Percentiles rank a stretch among this genome's conserved stretches.
Conservation (phyloP, 2,113 vertebrate species). For the Prunella himalayana region DNA sequence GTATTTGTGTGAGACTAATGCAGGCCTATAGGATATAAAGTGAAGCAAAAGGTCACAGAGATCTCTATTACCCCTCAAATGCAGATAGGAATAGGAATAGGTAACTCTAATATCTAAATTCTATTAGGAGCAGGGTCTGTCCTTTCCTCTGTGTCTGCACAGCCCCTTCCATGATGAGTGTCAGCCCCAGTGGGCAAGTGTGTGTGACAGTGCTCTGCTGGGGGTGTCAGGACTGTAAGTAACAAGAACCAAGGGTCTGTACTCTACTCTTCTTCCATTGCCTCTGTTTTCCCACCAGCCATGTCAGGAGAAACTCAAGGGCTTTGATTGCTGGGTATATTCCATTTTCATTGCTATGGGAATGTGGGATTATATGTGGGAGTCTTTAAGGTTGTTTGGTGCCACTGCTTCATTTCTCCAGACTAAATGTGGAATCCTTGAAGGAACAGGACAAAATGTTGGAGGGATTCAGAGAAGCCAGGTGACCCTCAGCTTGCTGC, state of each 20-base stretch:
- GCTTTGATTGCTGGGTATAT: neutral
- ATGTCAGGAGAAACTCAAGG: neutral
- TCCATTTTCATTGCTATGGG: neutral
- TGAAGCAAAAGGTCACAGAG: neutral
- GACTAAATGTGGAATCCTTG: neutral
- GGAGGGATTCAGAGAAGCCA: neutral
- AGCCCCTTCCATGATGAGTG: accelerated
- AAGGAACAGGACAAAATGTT: neutral
- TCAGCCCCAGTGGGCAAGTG: neutral
- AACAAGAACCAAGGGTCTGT: neutral
- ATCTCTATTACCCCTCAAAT: neutral
- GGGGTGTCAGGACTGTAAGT: neutral
- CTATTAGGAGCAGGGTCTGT: neutral
- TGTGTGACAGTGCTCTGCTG: accelerated
- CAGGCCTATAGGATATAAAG: neutral
- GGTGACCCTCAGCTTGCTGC: neutral
- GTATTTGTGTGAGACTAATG: neutral
- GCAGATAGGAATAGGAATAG: neutral
- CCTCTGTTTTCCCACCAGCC: neutral
- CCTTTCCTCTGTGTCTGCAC: neutral
- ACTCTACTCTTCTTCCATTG: neutral
- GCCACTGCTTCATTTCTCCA: neutral
- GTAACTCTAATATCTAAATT: neutral
- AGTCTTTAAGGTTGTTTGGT: neutral
- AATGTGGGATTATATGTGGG: neutral